Percentiles rank a stretch among this genome's conserved stretches.
Conservation (phyloP, 2,113 vertebrate species). For the Dipodomys ordii region DNA sequence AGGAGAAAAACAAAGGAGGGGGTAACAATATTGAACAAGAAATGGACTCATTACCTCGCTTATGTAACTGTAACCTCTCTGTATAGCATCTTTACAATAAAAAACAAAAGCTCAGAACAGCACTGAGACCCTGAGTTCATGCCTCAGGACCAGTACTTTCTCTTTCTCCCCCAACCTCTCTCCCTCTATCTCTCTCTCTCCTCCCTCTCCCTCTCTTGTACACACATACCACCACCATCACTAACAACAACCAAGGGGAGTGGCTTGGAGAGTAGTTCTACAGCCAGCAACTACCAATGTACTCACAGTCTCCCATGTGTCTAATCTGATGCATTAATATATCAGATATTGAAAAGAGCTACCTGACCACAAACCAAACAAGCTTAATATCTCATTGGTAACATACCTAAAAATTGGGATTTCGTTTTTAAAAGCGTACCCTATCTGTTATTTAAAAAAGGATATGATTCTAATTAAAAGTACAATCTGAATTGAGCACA, state of each 20-base stretch:
- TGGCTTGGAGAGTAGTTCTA: slow-evolving; percentile 38
- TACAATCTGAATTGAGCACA: slow-evolving; percentile 3
- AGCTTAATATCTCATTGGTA: slow-evolving; percentile 16
- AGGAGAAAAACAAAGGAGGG: too few species aligned
- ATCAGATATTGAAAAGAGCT: slow-evolving; percentile 51
- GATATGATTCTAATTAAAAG: slow-evolving; percentile 52
- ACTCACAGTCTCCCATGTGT: not conserved
- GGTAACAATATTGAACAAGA: too few species aligned
- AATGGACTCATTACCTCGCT: too few species aligned
- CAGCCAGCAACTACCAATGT: not conserved
- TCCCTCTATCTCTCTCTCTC: too few species aligned
- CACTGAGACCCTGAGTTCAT: too few species aligned
- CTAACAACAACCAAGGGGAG: not conserved
- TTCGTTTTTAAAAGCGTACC: not conserved
- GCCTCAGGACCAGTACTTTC: too few species aligned
- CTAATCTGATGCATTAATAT: slow-evolving; percentile 42
- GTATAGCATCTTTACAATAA: too few species aligned
- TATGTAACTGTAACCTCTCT: too few species aligned
- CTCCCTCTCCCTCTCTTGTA: too few species aligned
- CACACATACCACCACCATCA: too few species aligned
- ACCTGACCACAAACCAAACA: not conserved
- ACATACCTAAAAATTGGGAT: not conserved
- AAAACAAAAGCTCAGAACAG: too few species aligned
- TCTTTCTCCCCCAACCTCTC: too few species aligned
- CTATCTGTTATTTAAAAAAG: not conserved